Evolutionary conservation across 37 sponge, comb jelly and placozoan species (phyloP).

Genomic region (Ianthella basta): DNA sequence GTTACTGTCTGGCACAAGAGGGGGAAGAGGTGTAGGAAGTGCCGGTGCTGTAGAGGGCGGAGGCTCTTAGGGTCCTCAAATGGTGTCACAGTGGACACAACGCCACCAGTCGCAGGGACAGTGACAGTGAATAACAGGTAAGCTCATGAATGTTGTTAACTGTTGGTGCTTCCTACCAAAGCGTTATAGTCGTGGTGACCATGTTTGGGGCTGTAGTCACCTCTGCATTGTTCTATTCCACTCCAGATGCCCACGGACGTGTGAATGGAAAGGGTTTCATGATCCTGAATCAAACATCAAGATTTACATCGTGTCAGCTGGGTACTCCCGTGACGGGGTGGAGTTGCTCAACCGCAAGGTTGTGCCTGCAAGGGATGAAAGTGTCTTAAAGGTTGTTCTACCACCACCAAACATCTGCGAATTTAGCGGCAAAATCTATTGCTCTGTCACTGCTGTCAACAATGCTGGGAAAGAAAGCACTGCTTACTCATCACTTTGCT

Average conservation of each 20-base stretch:
- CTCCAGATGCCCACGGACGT: not conserved
- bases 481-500: not conserved
- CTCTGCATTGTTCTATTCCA: too few species aligned
- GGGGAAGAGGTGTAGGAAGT: too few species aligned
- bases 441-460: slow-evolving; percentile 53
- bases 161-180: not conserved
- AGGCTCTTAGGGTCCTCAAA: slow-evolving; percentile 58
- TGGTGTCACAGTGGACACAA: slow-evolving; percentile 73
- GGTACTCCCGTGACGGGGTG: slow-evolving; percentile 41
- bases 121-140: slow-evolving; percentile 43
- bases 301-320: slow-evolving; percentile 52
- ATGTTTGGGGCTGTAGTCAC: too few species aligned
- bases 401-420: not conserved
- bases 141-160: slow-evolving; percentile 54
- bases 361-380: too few species aligned
- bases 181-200: not conserved
- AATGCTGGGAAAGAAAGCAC: slow-evolving; percentile 34
- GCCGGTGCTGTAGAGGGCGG: slow-evolving; percentile 10
- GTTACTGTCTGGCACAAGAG: slow-evolving; percentile 39
- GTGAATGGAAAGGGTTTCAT: slow-evolving; percentile 79
- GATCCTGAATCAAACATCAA: slow-evolving; percentile 63
- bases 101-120: slow-evolving; percentile 67
- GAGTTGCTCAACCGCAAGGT: too few species aligned
- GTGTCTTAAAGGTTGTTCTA: too few species aligned
- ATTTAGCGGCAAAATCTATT: slow-evolving; percentile 29